A percentile compares a stretch with the other conserved stretches of the same genome.
Evolutionary conservation across 2,888 invertebrate genomes (phyloP).

Genomic region (Chydorus sphaericus): DNA sequence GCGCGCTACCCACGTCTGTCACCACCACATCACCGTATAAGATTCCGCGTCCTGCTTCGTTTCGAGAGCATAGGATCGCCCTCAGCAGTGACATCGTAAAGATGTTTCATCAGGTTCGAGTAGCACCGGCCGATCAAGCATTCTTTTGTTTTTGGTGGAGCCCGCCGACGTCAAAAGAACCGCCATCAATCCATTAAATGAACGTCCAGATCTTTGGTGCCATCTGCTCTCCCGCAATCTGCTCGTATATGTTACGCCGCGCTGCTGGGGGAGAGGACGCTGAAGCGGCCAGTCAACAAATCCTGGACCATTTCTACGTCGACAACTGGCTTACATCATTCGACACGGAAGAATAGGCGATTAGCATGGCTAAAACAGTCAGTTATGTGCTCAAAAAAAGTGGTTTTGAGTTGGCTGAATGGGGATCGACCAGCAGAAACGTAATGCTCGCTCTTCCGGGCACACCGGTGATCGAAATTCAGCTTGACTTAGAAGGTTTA

Average conservation of each 20-base stretch:
- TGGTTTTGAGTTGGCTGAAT: constrained; percentile 15
- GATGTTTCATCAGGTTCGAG: too few relatives aligned
- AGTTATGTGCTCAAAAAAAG: constrained; percentile 9
- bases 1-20: too few relatives aligned
- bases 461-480: constrained; percentile 12
- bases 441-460: constrained; percentile 8
- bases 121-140: background rate
- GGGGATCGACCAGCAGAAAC: constrained; percentile 2
- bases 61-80: too few relatives aligned
- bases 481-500: constrained; percentile 11
- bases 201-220: constrained; percentile 16
- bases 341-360: constrained; percentile 7
- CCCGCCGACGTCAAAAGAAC: background rate
- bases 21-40: too few relatives aligned
- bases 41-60: too few relatives aligned
- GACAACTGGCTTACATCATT: constrained; percentile 17
- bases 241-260: constrained; percentile 13
- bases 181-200: constrained; percentile 12
- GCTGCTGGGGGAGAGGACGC: constrained; percentile 15
- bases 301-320: constrained; percentile 16
- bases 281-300: constrained; percentile 16
- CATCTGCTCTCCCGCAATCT: constrained; percentile 14
- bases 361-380: background rate
- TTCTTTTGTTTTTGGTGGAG: constrained; percentile 18
- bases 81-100: too few relatives aligned